Evolutionary conservation across 2,888 invertebrate species (phyloP), one percentile per base, ranked within the genome.

Genomic region (Elmis aenea): DNA sequence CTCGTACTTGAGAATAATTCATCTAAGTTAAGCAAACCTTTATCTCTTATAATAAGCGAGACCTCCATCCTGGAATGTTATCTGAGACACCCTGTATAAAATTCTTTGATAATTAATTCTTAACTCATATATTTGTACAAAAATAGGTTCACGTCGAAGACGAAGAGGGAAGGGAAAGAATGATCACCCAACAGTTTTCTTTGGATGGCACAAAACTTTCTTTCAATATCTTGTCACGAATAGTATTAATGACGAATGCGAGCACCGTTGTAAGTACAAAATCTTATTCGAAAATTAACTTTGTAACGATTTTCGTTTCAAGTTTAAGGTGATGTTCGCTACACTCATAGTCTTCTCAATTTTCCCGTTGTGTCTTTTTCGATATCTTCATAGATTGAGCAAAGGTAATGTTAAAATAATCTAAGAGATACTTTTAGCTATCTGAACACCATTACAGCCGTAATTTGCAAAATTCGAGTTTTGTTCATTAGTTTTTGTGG

Each of bases 191-290:
- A 58, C 76, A 77, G 26, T 92, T 92, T 70, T 78, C 88, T 8
- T 62, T 91, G 38, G 89, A 91, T 66, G 83, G 83, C 2, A 77
- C 80, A 13, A 64, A 71, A 49, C 62, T 82, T 28, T 70, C 74
- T 28, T 88, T 87, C 66, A 74, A 75, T 44, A 54, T 88, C 26
- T 60, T 79, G 42, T 75, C 87, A 5, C 75, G 85, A 61, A 68
- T 90, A 41, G 70, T 84, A 26, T 73, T 93, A 2, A 89, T 89
- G 87, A 70, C 81, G 27, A 79, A 87, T 62, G 79, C 84, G 28
- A 80, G 79, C 48, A 68, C 70, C 51, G 70, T 86, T 59, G 89
- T 90, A 74, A 76, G 83, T 73, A 42, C 15, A 10, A 33, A 5
- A 15, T 4, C n/a, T 27, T 27, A 9, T 5, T 11, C n/a, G 9